Evolutionary conservation across 2,797 vertebrate species (phyloP).

Genomic region (Parauchenoglanis punctatus): DNA sequence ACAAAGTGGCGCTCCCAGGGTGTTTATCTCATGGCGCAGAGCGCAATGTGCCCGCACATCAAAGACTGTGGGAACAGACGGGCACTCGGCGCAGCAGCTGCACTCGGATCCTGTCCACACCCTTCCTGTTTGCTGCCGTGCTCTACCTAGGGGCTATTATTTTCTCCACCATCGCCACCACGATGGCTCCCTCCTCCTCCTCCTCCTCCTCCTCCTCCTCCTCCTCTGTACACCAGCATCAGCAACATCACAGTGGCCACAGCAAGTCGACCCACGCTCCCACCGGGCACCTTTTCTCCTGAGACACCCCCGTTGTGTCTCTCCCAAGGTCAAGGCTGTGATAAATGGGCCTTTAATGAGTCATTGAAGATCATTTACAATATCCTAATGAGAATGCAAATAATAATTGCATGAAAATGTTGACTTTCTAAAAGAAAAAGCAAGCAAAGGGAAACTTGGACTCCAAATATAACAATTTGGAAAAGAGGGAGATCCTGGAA

Average conservation of each 20-base stretch:
- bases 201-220: neutral
- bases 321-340: neutral
- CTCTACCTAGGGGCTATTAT: slow-evolving; percentile 77
- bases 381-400: slow-evolving; percentile 21
- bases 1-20: slow-evolving; percentile 70
- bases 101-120: slow-evolving; percentile 82
- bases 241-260: slow-evolving; percentile 61
- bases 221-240: slow-evolving; percentile 45
- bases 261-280: slow-evolving; percentile 41
- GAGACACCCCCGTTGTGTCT: neutral
- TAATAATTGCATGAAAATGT: neutral
- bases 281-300: slow-evolving; percentile 2
- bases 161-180: slow-evolving; percentile 70
- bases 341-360: slow-evolving; percentile 24
- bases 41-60: slow-evolving; percentile 75
- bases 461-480: neutral
- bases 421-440: neutral
- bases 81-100: slow-evolving; percentile 76
- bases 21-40: slow-evolving; percentile 80
- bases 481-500: neutral
- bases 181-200: slow-evolving; percentile 59
- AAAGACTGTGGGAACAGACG: slow-evolving; percentile 82
- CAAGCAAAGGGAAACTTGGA: neutral
- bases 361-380: slow-evolving; percentile 18
- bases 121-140: slow-evolving; percentile 82